These are phyloP conservation scores for Philotrypesis tridentata DNA, from an alignment of 1,140 invertebrate genomes.

Conservation along the genomic window DNA sequence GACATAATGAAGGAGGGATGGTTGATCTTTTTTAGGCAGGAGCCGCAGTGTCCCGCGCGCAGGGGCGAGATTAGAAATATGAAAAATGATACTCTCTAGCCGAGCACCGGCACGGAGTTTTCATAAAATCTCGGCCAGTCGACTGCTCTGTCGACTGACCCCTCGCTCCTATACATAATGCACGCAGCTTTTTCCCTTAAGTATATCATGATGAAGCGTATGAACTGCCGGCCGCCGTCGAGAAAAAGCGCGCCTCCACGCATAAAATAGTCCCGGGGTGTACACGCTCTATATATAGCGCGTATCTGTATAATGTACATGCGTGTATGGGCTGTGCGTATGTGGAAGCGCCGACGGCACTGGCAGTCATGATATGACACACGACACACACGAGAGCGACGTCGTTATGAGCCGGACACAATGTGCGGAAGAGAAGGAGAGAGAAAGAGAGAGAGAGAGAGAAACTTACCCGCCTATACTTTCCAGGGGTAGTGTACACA, in stretches of 20 bases:
- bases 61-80: conserved; percentile 46
- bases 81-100: conserved; percentile 46
- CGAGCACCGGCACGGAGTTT: conserved; percentile 18
- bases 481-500: not conserved
- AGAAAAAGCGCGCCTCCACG: conserved; percentile 29
- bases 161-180: conserved; percentile 20
- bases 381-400: conserved; percentile 56
- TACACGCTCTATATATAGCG: not conserved
- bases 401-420: conserved; percentile 58
- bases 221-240: conserved; percentile 47
- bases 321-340: too few species aligned
- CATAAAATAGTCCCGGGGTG: conserved; percentile 1
- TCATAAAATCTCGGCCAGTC: conserved; percentile 40
- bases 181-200: conserved; percentile 43
- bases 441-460: not conserved
- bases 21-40: conserved; percentile 33
- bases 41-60: not conserved
- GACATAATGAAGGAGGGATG: conserved; percentile 21
- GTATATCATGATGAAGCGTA: conserved; percentile 58
- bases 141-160: not conserved
- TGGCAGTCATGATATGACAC: conserved; percentile 54
- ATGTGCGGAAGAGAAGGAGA: not conserved
- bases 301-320: not conserved
- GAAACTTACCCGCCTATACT: conserved; percentile 3
- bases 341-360: conserved; percentile 51